Percentiles rank a stretch among this genome's conserved stretches.
Conservation (phyloP, 2,888 invertebrate species). For the Arrhopalites spinosus region DNA sequence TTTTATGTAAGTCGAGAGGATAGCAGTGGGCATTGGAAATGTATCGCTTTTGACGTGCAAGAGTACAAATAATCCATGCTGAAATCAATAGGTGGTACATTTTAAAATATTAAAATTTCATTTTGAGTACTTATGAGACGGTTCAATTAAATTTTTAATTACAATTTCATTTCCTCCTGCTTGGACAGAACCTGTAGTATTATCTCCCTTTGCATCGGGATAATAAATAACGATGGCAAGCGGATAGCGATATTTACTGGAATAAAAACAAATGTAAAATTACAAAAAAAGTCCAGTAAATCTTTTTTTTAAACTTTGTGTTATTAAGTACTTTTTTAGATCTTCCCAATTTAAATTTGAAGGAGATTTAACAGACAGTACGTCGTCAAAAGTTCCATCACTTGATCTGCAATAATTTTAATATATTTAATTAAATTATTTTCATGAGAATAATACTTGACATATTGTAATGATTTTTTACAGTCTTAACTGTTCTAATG, state of each 20-base stretch:
- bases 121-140: too few relatives aligned
- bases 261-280: too few relatives aligned
- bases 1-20: conserved; percentile 83
- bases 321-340: too few relatives aligned
- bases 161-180: conserved; percentile 32
- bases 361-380: conserved; percentile 28
- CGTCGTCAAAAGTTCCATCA: conserved; percentile 27
- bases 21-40: conserved; percentile 78
- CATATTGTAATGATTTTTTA: not conserved
- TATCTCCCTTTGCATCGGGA: conserved; percentile 11
- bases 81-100: conserved; percentile 59
- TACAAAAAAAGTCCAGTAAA: too few relatives aligned
- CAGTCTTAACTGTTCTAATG: conserved; percentile 17
- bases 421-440: too few relatives aligned
- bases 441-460: not conserved
- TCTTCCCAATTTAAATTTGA: conserved; percentile 35
- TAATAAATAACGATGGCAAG: conserved; percentile 34
- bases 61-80: conserved; percentile 82
- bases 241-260: conserved; percentile 47
- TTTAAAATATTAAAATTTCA: too few relatives aligned
- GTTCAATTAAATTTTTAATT: too few relatives aligned
- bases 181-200: not conserved
- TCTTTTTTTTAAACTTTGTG: too few relatives aligned
- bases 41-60: conserved; percentile 82
- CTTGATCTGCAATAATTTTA: conserved; percentile 12